Evolutionary conservation across 2,797 vertebrate genomes (phyloP).

Genomic region (Spheniscus humboldti): DNA sequence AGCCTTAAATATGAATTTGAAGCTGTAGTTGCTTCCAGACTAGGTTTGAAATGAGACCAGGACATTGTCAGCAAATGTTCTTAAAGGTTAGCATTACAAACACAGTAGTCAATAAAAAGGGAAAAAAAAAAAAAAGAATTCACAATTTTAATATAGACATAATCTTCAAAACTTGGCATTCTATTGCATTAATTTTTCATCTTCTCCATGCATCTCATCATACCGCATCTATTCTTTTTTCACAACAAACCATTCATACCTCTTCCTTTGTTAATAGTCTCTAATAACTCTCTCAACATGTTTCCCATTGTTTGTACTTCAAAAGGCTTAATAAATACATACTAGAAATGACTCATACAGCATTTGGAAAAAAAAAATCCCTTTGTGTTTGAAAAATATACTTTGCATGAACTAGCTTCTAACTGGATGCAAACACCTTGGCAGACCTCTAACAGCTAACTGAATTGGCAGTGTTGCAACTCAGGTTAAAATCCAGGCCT

Average conservation of each 20-base stretch:
- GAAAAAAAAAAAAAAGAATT: not conserved
- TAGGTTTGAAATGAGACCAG: not conserved
- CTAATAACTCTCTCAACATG: not conserved
- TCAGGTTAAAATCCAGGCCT: not conserved
- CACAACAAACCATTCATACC: not conserved
- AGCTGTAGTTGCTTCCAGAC: not conserved
- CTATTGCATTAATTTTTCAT: not conserved
- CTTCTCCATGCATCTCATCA: not conserved
- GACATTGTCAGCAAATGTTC: not conserved
- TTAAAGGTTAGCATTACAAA: not conserved
- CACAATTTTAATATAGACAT: not conserved
- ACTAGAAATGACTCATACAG: not conserved
- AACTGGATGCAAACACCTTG: not conserved
- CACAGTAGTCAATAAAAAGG: not conserved
- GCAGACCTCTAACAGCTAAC: not conserved
- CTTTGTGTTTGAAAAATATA: not conserved
- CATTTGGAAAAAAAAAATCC: not conserved
- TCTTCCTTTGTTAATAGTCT: not conserved
- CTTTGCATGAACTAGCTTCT: not conserved
- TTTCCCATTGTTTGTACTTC: not conserved
- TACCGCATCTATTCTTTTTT: not conserved
- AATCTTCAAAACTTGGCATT: not conserved
- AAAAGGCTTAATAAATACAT: not conserved
- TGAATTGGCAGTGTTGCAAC: not conserved
- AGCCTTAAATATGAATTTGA: not conserved